Conservation (phyloP, 2,113 vertebrate genomes). For the Aviceda subcristata region DNA sequence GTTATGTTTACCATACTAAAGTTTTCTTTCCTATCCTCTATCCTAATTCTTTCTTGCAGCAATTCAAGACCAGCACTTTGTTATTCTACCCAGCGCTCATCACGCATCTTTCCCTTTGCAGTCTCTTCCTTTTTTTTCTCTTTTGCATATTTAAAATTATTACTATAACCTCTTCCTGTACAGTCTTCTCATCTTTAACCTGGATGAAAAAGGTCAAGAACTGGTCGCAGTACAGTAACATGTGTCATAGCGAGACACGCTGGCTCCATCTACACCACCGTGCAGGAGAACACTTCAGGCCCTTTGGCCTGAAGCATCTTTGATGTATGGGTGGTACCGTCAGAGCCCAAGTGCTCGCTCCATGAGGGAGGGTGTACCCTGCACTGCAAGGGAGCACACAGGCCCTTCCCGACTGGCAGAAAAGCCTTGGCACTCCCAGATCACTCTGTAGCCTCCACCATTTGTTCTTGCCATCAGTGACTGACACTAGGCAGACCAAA, state of each 20-base stretch:
- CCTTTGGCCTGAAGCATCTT: neutral
- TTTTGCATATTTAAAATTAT: neutral
- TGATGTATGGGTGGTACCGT: neutral
- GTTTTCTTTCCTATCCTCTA: neutral
- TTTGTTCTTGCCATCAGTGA: neutral
- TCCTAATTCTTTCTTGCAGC: neutral
- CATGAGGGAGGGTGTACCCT: neutral
- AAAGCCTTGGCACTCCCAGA: neutral
- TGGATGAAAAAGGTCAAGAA: neutral
- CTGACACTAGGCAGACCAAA: neutral
- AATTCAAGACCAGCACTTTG: neutral
- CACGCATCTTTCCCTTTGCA: neutral
- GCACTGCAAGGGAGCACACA: neutral
- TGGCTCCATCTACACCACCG: neutral
- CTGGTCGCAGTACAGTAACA: neutral
- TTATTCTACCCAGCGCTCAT: neutral
- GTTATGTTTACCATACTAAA: neutral
- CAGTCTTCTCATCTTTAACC: neutral
- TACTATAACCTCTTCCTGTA: neutral
- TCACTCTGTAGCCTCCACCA: neutral
- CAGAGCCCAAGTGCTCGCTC: accelerated
- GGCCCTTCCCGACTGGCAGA: neutral
- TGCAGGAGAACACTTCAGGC: neutral
- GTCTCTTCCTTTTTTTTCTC: neutral
- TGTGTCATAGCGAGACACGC: accelerated